Evolutionary conservation across 1,140 invertebrate genomes (phyloP).

Genomic region (Bombus confusus): DNA sequence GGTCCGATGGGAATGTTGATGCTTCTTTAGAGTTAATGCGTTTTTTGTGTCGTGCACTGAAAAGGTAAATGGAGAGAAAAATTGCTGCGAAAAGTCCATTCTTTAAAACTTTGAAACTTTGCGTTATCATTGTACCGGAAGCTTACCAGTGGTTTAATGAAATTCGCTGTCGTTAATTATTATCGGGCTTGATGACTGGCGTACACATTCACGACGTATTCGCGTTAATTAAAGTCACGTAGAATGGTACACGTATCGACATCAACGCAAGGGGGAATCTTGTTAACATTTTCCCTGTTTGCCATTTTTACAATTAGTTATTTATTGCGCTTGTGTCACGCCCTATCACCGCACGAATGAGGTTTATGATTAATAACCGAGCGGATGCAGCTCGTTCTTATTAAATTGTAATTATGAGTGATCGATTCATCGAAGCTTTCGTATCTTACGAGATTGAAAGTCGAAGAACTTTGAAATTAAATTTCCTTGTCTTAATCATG

Average conservation of each 20-base stretch:
- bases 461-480: neutral
- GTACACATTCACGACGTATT: neutral
- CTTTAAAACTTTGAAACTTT: too few species aligned
- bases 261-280: neutral
- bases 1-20: too few species aligned
- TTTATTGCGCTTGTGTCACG: slow-evolving; percentile 3
- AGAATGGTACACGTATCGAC: slow-evolving; percentile 12
- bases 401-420: slow-evolving; percentile 21
- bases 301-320: slow-evolving; percentile 4
- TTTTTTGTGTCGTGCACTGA: too few species aligned
- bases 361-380: slow-evolving; percentile 23
- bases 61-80: neutral
- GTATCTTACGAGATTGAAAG: neutral
- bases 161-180: neutral
- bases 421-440: neutral
- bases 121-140: too few species aligned
- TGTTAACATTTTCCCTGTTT: slow-evolving; percentile 8
- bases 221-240: slow-evolving; percentile 30
- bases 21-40: too few species aligned
- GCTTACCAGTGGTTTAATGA: neutral
- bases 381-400: neutral
- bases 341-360: neutral
- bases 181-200: neutral
- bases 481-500: neutral
- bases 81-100: too few species aligned